Percentiles rank a stretch among this genome's conserved stretches.
Conservation (phyloP, 2,888 invertebrate genomes). For the Nephrotoma appendiculata region DNA sequence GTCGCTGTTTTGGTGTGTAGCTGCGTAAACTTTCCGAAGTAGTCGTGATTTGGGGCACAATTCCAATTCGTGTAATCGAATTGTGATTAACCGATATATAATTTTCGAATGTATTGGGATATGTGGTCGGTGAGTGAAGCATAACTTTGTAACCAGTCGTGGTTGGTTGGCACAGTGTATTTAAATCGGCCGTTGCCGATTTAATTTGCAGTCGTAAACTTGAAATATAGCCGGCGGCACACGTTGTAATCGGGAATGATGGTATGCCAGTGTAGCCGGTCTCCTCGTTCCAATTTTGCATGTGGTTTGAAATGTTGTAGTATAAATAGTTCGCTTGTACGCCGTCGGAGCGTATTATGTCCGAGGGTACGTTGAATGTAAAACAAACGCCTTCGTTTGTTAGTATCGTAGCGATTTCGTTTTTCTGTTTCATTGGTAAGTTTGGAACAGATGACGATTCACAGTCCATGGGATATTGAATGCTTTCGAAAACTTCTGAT, state of each 20-base stretch:
- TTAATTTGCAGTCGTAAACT: neutral
- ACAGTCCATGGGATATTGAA: neutral
- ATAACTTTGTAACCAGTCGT: neutral
- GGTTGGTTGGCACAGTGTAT: neutral
- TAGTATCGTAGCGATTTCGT: neutral
- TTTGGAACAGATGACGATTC: neutral
- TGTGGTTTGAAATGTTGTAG: neutral
- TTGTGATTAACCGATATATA: neutral
- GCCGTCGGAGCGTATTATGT: neutral
- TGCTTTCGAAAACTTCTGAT: neutral
- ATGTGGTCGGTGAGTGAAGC: neutral
- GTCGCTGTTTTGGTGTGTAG: neutral
- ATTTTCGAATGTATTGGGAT: neutral
- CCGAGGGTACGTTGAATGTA: neutral
- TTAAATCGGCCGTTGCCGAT: neutral
- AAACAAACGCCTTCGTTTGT: neutral
- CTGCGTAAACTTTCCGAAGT: neutral
- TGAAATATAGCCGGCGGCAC: neutral
- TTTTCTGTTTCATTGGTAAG: neutral
- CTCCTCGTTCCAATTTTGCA: neutral
- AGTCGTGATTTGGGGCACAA: neutral
- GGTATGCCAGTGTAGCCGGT: neutral
- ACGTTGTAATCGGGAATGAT: neutral
- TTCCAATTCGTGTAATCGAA: no score
- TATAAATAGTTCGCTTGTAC: neutral